These are phyloP conservation scores for Rhinoraja longicauda DNA, from an alignment of 2,797 vertebrate genomes.

Conservation along the genomic window DNA sequence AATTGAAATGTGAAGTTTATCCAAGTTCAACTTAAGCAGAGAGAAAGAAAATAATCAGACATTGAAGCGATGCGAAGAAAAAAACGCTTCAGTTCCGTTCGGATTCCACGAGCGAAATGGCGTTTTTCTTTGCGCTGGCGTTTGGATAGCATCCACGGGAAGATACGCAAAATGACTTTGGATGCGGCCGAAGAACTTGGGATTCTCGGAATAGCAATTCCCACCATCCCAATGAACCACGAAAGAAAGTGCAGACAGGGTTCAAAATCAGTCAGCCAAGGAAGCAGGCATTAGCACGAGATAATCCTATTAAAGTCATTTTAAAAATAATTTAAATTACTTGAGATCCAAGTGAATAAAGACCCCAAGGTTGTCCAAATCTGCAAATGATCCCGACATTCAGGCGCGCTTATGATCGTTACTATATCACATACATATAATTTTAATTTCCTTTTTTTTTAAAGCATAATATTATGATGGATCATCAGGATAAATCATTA, in stretches of 20 bases:
- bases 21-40: background rate
- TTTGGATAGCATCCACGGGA: background rate
- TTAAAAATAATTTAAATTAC: background rate
- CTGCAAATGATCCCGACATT: background rate
- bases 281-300: background rate
- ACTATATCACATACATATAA: background rate
- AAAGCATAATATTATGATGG: background rate
- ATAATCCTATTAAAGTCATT: slow-evolving; percentile 28
- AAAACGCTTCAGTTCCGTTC: background rate
- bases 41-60: background rate
- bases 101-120: background rate
- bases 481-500: background rate
- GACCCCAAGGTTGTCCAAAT: background rate
- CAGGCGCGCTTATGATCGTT: background rate
- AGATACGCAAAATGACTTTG: background rate
- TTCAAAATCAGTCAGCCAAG: background rate
- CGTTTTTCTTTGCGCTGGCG: background rate
- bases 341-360: background rate
- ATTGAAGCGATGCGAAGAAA: too few species aligned
- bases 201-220: background rate
- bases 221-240: background rate
- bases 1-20: background rate
- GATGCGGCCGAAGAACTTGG: background rate
- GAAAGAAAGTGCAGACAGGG: background rate
- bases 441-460: background rate